phyloP scores from a whole-genome alignment of 2,797 vertebrate genomes.

The Xiphorhynchus erythropygius region DNA sequence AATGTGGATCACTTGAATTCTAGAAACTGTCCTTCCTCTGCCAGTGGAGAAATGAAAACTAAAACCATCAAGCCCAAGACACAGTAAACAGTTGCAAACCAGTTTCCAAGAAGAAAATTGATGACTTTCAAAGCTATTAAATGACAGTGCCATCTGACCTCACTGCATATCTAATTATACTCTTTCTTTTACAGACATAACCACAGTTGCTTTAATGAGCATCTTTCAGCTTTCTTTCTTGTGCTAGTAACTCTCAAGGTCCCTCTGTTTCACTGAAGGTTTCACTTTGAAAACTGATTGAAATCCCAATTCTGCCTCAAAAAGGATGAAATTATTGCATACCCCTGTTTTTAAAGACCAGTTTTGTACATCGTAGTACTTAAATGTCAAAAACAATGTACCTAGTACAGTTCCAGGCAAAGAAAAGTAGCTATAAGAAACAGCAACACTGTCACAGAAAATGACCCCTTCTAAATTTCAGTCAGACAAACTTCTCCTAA shows the following conservation, averaged over 20 bases:
- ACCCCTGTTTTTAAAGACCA: not conserved
- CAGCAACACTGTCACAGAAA: not conserved
- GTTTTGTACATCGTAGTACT: not conserved
- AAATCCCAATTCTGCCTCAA: not conserved
- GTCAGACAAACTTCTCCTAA: not conserved
- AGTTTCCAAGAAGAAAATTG: not conserved
- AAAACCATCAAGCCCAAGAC: not conserved
- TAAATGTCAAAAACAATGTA: not conserved
- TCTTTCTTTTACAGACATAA: not conserved
- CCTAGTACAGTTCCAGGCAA: not conserved
- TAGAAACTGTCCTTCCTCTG: not conserved
- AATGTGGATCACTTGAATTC: not conserved
- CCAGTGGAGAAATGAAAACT: not conserved
- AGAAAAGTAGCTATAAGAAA: not conserved
- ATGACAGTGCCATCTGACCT: not conserved
- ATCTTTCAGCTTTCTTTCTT: not conserved
- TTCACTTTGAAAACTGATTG: not conserved
- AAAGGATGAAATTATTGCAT: not conserved
- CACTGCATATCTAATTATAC: not conserved
- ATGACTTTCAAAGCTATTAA: not conserved
- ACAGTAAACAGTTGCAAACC: not conserved
- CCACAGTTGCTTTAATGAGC: not conserved
- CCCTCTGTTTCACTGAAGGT: not conserved
- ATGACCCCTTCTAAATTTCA: not conserved
- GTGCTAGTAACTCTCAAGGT: not conserved